A percentile compares a stretch with the other conserved stretches of the same genome.
phyloP scores from a whole-genome alignment of 2,888 invertebrate species.

The Muscina levida region DNA sequence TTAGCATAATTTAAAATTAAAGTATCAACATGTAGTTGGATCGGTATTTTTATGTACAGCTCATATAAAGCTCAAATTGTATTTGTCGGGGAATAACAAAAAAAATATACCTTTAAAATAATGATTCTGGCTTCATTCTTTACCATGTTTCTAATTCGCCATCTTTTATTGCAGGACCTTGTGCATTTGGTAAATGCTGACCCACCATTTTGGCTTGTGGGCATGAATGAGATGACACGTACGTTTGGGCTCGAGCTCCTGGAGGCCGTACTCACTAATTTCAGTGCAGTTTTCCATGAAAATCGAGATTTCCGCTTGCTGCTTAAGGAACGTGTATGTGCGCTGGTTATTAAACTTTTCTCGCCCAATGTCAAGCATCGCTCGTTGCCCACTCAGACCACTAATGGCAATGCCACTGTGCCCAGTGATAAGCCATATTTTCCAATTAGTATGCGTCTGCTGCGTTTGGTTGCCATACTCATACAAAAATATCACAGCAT shows the following conservation, averaged over 20 bases:
- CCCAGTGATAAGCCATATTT: conserved; percentile 95
- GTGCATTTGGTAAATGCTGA: conserved; percentile 98
- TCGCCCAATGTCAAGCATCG: conserved; percentile 99
- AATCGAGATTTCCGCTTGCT: conserved; percentile 96
- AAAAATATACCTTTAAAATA: too few species aligned
- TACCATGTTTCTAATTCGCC: too few species aligned
- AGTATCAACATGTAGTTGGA: too few species aligned
- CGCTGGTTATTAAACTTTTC: conserved; percentile 98
- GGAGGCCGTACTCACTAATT: conserved; percentile 94
- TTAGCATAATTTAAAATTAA: too few species aligned
- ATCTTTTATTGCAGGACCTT: conserved; percentile 88
- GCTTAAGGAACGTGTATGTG: conserved; percentile 97
- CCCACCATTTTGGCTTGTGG: conserved; percentile 96
- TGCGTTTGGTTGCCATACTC: conserved; percentile 94
- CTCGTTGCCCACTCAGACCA: conserved; percentile 76
- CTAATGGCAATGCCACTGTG: conserved; percentile 83
- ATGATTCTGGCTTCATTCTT: too few species aligned
- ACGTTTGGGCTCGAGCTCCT: conserved; percentile 97
- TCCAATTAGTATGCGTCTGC: conserved; percentile 96
- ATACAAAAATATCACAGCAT: conserved; percentile 95
- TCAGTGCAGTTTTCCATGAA: conserved; percentile 92
- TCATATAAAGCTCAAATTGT: too few species aligned
- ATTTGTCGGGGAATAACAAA: too few species aligned
- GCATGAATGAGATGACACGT: conserved; percentile 97
- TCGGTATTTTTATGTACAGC: too few species aligned